Evolutionary conservation across 2,888 invertebrate genomes (phyloP), one percentile per base, ranked within the genome.

Genomic region (Scaptomyza reducta): DNA sequence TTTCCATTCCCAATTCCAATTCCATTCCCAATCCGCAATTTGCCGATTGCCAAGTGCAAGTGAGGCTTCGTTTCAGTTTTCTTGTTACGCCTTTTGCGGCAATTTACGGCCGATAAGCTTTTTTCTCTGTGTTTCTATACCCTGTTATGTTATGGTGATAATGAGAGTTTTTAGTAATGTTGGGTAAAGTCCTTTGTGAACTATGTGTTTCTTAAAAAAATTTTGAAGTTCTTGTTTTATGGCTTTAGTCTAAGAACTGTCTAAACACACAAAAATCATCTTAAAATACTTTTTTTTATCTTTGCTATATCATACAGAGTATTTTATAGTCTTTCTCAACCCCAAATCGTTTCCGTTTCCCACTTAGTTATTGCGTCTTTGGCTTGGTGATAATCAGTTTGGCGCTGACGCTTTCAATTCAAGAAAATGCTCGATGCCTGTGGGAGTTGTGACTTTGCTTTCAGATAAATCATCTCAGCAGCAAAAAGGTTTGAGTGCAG

Each of bases 91-190:
- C 70, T 71, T 40, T 74, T 62, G 59, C 62, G 71, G 63, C 68
- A 86, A 77, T 83, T 86, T 86, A 81, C 72, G 57, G 33, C 62
- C 79, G 82, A 79, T 85, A 85, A 85, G 73, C 75, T 60, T 40
- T 41, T 49, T 14, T 7, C 14, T 3, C 38, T 38, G 6, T 14
- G 55, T 55, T 41, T 16, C 11, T 53, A 47, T 67, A 58, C 66
- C 66, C 66, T 67, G 16, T 38, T 44, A 35, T 7, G 18, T 50
- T 29, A 29, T 9, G 27, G 1, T 29, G n/a, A 11, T n/a, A 6
- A n/a, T 7, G 40, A 14, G 10, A 16, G 6, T 6, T 22, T 14
- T 27, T 38, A 9, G 7, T 22, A 11, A 22, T 49, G 11, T 22
- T 11, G 25, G 14, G 14, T 27, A 7, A 27, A 27, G 7, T 27